Percentiles rank a stretch among this genome's conserved stretches.
Conservation (phyloP, 1,140 invertebrate genomes). For the Drosophila willistoni region DNA sequence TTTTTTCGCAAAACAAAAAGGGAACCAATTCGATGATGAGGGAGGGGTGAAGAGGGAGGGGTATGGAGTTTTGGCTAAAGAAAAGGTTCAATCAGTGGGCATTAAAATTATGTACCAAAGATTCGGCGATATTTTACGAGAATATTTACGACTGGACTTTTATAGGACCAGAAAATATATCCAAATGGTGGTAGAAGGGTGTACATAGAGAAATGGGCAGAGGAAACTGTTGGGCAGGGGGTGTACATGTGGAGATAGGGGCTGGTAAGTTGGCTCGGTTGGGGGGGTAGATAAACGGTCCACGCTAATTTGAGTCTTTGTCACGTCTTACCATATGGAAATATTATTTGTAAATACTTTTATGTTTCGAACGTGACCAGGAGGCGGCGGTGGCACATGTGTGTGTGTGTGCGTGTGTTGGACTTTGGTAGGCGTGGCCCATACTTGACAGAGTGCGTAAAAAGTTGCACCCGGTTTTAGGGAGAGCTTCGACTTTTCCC, state of each 20-base stretch:
- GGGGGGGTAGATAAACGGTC: constrained; percentile 65
- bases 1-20: constrained; percentile 9
- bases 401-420: constrained; percentile 25
- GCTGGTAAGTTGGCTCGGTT: not conserved
- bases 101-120: constrained; percentile 78
- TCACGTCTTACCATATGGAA: constrained; percentile 83
- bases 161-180: constrained; percentile 52
- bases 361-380: constrained; percentile 81
- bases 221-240: no score
- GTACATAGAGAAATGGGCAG: not conserved
- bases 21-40: not conserved
- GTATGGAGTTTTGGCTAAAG: not conserved
- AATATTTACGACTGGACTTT: constrained; percentile 73
- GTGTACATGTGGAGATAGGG: not conserved
- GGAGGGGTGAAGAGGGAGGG: not conserved
- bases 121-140: constrained; percentile 46
- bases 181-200: constrained; percentile 13
- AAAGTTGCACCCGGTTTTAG: constrained; percentile 27
- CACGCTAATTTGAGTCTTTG: constrained; percentile 82
- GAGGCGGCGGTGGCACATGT: constrained; percentile 60
- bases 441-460: constrained; percentile 43
- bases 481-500: constrained; percentile 27
- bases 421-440: constrained; percentile 25
- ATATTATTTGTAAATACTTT: constrained; percentile 83
- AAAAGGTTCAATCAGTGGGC: constrained; percentile 65